These are phyloP conservation scores for Numida meleagris DNA, from an alignment of 2,113 vertebrate genomes.

Conservation along the genomic window DNA sequence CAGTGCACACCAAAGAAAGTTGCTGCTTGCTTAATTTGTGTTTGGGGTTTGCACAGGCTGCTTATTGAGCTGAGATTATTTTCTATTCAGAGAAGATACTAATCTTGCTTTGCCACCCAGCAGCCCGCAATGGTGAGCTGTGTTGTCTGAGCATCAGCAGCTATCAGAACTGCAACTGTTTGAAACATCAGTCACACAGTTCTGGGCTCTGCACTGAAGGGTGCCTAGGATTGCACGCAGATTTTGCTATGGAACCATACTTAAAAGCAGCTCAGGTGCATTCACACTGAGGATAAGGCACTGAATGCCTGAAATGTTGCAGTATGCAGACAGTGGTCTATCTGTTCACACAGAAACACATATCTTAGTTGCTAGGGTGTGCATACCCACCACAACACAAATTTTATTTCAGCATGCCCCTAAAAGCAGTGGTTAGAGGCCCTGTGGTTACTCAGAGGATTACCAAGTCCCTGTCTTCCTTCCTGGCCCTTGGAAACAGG, in stretches of 20 bases:
- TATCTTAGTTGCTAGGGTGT: background rate
- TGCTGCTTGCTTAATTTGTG: background rate
- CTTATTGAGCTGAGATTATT: background rate
- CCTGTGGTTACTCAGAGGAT: rapidly evolving
- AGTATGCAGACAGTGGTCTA: background rate
- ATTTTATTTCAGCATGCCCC: background rate
- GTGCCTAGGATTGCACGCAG: background rate
- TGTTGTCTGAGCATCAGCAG: background rate
- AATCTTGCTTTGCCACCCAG: background rate
- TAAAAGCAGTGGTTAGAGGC: background rate
- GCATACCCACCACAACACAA: background rate
- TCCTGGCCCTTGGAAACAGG: background rate
- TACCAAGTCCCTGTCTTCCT: background rate
- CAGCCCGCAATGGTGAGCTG: background rate
- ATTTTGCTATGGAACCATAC: background rate
- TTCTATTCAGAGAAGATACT: background rate
- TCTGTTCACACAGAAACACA: background rate
- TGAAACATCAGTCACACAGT: background rate
- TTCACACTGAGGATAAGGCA: background rate
- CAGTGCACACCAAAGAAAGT: background rate
- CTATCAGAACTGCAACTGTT: background rate
- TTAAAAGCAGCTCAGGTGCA: background rate
- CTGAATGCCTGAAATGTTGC: rapidly evolving
- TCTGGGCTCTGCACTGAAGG: background rate
- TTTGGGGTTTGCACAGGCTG: background rate